These are phyloP conservation scores for Sander lucioperca DNA, from an alignment of 2,113 vertebrate genomes.

Conservation along the genomic window DNA sequence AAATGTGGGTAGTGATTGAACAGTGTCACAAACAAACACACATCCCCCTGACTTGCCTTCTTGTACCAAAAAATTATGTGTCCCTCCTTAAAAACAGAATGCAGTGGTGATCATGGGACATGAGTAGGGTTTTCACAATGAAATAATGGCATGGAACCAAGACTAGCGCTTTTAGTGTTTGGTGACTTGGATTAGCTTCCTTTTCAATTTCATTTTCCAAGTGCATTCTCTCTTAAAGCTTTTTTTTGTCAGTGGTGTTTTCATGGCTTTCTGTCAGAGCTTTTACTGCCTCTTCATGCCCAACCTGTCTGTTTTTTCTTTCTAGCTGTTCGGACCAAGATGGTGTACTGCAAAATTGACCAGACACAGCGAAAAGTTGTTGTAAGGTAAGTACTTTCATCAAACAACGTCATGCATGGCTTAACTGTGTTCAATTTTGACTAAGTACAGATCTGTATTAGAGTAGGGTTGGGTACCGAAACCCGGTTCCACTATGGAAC, in stretches of 20 bases:
- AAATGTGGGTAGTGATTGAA: neutral
- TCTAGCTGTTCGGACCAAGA: conserved; percentile 97
- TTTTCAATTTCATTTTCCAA: conserved; percentile 12
- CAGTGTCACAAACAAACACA: neutral
- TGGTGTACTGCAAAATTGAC: conserved; percentile 99
- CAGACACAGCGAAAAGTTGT: conserved; percentile 97
- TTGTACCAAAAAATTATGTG: neutral
- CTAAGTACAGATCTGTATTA: neutral
- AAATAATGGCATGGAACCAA: conserved; percentile 10
- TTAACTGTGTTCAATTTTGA: neutral
- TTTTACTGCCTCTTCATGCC: conserved; percentile 25
- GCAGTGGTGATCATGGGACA: neutral
- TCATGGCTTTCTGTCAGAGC: conserved; percentile 27
- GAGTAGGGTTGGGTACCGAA: too few species aligned
- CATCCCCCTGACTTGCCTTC: neutral
- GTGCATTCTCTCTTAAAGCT: conserved; percentile 4
- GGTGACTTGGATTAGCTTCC: conserved; percentile 12
- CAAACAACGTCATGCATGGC: neutral
- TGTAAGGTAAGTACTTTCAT: conserved; percentile 89
- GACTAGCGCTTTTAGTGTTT: conserved; percentile 27
- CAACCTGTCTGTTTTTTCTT: conserved; percentile 60
- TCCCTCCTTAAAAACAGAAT: neutral
- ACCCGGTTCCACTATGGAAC: too few species aligned
- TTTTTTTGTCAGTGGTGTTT: neutral
- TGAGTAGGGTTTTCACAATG: neutral